Base-by-base conservation (phyloP, 2,888 invertebrate genomes). In the Drosophila macrospina region DNA sequence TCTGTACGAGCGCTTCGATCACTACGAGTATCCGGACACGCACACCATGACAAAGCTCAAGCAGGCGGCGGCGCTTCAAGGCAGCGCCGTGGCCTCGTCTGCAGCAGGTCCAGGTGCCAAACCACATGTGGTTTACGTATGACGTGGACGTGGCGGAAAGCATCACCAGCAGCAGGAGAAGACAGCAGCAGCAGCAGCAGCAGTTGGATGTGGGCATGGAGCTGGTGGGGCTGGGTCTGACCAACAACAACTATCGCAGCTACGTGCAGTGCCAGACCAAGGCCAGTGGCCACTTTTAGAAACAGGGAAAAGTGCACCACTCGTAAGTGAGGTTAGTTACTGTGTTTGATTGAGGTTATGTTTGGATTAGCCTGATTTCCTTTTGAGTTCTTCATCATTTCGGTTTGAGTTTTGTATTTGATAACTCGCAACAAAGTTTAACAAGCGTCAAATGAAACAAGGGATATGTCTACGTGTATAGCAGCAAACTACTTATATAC, bases 1-100 rank as follows among this genome's bases (percentile, higher is more conserved):
- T 78, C 86, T 92, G 37, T 92, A 92, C 67, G 92, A 92, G 72
- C 91, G 92, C 56, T 92, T 92, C 82, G 92, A 92, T 72, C 92
- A 92, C 72, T 92, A 92, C 65, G 92, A 92, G 56, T 92, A 92
- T 67, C 92, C 92, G 10, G 92, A 92, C 57, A 89, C 93, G 81
- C 93, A 93, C 71, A 91, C 93, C 80, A 91, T 92, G 90, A 86
- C 89, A 65, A 91, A 90, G 51, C 80, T 90, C 48, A 83, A 89
- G 68, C 86, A 88, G 62, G 78, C 76, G 10, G 73, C 86, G 11
- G 68, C 88, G 34, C 64, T 75, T 32, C 59, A 79, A 15, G 52
- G 71, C 42, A 62, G 20, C 36, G 56, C 59, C 4, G 55, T 51
- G 5, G 0, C 41, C 0, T 50, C 65, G 11, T 45, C 44, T 1